Evolutionary conservation across 1,140 invertebrate genomes (phyloP).

Genomic region (Formica selysi): DNA sequence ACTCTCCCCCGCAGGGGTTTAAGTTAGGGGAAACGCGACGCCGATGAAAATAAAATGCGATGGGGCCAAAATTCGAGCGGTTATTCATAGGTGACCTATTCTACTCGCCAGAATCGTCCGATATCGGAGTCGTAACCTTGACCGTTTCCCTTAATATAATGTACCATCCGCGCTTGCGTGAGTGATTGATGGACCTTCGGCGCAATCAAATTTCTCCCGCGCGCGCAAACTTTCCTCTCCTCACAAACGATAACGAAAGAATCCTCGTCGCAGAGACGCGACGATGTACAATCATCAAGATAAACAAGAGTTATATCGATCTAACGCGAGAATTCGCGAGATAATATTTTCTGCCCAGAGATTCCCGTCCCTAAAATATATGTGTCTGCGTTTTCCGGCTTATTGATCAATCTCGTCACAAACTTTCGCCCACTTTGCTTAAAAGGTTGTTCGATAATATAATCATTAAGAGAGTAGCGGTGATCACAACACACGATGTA

Average conservation of each 20-base stretch:
- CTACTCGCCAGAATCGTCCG: conserved; percentile 29
- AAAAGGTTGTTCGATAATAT: conserved; percentile 42
- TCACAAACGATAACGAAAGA: background rate
- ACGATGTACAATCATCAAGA: conserved; percentile 10
- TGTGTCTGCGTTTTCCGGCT: background rate
- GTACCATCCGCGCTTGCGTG: background rate
- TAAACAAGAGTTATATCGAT: conserved; percentile 37
- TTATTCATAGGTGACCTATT: conserved; percentile 69
- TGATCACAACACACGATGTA: background rate
- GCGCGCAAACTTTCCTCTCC: background rate
- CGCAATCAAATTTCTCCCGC: conserved; percentile 17
- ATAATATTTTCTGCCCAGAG: background rate
- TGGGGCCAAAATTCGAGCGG: conserved; percentile 42
- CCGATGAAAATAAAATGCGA: conserved; percentile 16
- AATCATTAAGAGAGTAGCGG: background rate
- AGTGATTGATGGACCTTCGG: conserved; percentile 16
- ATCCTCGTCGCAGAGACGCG: background rate
- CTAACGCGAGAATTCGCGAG: background rate
- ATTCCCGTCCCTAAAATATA: background rate
- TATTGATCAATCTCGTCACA: conserved; percentile 31
- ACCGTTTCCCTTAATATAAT: conserved; percentile 61
- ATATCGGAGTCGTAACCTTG: conserved; percentile 65
- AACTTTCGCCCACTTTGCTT: background rate
- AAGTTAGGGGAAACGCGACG: background rate
- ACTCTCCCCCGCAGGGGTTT: background rate